Percentiles rank a stretch among this genome's conserved stretches.
Evolutionary conservation across 2,888 invertebrate species (phyloP).

Genomic region (Strigamia maritima): DNA sequence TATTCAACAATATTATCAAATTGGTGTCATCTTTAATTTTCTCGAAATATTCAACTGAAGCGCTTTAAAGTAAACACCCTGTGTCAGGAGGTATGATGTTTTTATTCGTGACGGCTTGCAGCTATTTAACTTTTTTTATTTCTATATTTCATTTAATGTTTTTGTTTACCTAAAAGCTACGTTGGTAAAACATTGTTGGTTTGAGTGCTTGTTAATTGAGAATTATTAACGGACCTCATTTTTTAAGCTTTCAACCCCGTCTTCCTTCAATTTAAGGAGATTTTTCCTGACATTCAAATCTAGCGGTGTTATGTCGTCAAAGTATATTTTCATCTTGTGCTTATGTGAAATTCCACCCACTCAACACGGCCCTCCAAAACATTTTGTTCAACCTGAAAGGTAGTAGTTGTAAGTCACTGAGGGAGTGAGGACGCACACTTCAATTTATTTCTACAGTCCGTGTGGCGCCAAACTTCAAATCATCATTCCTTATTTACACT

Average conservation of each 20-base stretch:
- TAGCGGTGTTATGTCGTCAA: background rate
- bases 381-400: conserved; percentile 13
- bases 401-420: background rate
- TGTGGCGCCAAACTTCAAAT: background rate
- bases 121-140: no score
- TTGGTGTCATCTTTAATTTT: no score
- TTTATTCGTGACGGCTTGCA: no score
- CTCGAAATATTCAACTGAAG: no score
- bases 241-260: background rate
- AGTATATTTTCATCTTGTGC: conserved; percentile 5
- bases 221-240: background rate
- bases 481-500: background rate
- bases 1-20: no score
- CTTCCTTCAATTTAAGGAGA: background rate
- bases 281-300: background rate
- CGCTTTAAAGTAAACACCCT: no score
- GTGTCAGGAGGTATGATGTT: no score
- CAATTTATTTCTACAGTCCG: background rate
- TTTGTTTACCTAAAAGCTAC: background rate
- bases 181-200: background rate
- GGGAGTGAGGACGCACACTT: background rate
- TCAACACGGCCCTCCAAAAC: background rate
- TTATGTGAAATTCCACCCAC: conserved; percentile 23
- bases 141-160: no score
- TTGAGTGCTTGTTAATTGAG: background rate